These are phyloP conservation scores for Cygnus buccinator DNA, from an alignment of 2,113 vertebrate genomes.

Conservation along the genomic window DNA sequence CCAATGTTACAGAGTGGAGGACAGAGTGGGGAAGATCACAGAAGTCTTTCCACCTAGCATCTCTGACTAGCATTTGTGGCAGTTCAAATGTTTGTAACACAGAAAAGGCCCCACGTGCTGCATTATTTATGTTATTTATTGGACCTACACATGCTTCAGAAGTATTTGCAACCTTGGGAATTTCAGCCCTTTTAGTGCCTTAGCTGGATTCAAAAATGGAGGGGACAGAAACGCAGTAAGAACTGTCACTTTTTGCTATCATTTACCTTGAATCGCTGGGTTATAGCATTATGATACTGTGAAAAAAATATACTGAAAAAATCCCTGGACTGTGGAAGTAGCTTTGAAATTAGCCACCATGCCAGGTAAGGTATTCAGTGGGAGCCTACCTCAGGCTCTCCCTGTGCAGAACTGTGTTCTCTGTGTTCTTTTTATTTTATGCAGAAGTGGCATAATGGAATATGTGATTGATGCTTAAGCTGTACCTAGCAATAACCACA, in stretches of 20 bases:
- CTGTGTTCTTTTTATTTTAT: not conserved
- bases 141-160: not conserved
- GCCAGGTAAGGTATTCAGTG: not conserved
- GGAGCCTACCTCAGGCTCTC: not conserved
- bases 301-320: not conserved
- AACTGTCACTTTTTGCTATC: not conserved
- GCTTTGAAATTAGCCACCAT: not conserved
- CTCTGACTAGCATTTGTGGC: not conserved
- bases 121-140: not conserved
- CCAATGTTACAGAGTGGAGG: not conserved
- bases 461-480: not conserved
- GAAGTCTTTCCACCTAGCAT: not conserved
- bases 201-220: not conserved
- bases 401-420: not conserved
- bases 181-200: not conserved
- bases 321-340: not conserved
- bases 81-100: not conserved
- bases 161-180: not conserved
- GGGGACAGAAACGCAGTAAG: not conserved
- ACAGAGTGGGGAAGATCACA: not conserved
- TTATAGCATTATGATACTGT: not conserved
- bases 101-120: not conserved
- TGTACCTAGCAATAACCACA: not conserved
- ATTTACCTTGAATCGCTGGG: not conserved
- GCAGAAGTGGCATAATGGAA: not conserved